Conservation (phyloP, 2,888 invertebrate genomes). For the Drepanosiphum platanoidis region DNA sequence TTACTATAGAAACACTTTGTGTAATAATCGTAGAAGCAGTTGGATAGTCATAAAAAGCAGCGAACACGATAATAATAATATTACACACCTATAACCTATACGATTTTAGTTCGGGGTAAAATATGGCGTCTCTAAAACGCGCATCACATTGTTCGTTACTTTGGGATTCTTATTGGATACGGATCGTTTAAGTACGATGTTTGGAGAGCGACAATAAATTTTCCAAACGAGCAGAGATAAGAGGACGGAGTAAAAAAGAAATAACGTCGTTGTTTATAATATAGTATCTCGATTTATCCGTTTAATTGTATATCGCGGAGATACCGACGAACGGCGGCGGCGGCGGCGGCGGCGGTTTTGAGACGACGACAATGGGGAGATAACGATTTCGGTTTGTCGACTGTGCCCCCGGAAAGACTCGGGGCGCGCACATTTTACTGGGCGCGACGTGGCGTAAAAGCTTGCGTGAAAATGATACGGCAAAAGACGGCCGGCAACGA, state of each 20-base stretch:
- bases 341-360: background rate
- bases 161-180: background rate
- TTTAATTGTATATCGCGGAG: background rate
- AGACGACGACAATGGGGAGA: background rate
- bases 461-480: slow-evolving; percentile 39
- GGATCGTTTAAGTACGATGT: background rate
- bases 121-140: no score
- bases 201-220: background rate
- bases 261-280: background rate
- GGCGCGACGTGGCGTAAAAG: slow-evolving; percentile 46
- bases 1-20: no score
- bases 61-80: no score
- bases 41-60: no score
- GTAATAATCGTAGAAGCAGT: no score
- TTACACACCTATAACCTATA: no score
- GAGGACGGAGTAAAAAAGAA: background rate
- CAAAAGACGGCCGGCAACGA: slow-evolving; percentile 30
- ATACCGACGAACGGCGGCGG: no score
- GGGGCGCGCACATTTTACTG: background rate
- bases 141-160: no score
- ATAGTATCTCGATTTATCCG: background rate
- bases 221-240: background rate
- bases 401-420: background rate
- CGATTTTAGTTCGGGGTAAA: no score
- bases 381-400: slow-evolving; percentile 26